Percentiles rank a stretch among this genome's conserved stretches.
These are phyloP conservation scores for Eidolon helvum DNA, from an alignment of 2,113 vertebrate species.

Conservation along the genomic window DNA sequence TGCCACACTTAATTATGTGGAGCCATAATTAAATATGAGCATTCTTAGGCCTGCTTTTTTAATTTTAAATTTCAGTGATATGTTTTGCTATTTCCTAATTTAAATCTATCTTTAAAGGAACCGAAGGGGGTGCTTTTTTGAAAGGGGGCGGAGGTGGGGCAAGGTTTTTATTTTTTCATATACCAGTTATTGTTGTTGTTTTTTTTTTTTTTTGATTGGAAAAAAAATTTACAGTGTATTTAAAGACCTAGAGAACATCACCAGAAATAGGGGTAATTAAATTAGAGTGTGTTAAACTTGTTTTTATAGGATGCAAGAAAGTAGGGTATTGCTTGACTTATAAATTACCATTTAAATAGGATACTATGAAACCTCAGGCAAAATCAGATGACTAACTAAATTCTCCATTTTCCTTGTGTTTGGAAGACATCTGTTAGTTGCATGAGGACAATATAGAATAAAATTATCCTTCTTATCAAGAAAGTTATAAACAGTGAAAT, in stretches of 20 bases:
- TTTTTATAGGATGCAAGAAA: not conserved
- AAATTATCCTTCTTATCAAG: not conserved
- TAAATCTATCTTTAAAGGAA: conserved; percentile 55
- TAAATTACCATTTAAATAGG: conserved; percentile 21
- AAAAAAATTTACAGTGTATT: not conserved
- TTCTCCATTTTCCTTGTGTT: not conserved
- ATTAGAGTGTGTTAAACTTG: not conserved
- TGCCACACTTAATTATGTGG: conserved; percentile 84
- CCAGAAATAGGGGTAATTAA: not conserved
- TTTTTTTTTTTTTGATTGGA: not conserved
- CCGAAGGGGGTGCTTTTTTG: conserved; percentile 34
- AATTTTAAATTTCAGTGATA: conserved; percentile 77
- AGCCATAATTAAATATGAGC: conserved; percentile 84
- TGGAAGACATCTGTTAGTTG: not conserved
- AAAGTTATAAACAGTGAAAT: not conserved
- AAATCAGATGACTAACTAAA: not conserved
- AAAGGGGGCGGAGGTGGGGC: not conserved
- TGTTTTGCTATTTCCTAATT: conserved; percentile 75
- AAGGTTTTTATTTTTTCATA: not conserved
- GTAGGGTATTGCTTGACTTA: not conserved
- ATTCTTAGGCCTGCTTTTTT: conserved; percentile 77
- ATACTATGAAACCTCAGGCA: not conserved
- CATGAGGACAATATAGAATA: not conserved
- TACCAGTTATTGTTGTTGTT: not conserved
- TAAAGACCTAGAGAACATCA: not conserved